These are phyloP conservation scores for Parapristionchus giblindavisi DNA, from an alignment of 2,888 invertebrate species.

Conservation along the genomic window DNA sequence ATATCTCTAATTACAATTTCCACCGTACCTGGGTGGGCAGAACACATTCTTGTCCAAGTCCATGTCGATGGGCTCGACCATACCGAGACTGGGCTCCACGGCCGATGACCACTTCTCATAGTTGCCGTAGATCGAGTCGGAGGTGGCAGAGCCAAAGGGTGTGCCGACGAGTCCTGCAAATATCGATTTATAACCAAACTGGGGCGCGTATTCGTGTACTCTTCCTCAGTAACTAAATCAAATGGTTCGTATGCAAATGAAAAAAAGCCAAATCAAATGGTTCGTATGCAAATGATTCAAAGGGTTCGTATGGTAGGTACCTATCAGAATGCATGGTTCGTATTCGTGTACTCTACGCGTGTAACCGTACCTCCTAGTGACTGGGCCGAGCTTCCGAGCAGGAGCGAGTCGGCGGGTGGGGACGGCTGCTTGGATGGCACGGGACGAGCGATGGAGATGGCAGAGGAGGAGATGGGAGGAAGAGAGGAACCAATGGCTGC, in stretches of 20 bases:
- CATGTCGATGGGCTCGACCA: constrained; percentile 48
- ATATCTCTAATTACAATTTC: constrained; percentile 7
- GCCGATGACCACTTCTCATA: constrained; percentile 92
- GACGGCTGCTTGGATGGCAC: constrained; percentile 31
- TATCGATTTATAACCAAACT: neutral
- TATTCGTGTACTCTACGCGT: no score
- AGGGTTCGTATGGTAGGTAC: no score
- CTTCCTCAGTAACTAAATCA: neutral
- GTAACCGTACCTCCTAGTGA: constrained; percentile 1
- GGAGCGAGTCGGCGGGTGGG: constrained; percentile 25
- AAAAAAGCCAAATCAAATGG: neutral
- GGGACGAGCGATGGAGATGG: constrained; percentile 7
- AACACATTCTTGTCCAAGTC: constrained; percentile 53
- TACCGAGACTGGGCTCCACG: constrained; percentile 63
- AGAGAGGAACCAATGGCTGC: constrained; percentile 8
- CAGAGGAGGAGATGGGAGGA: neutral
- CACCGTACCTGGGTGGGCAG: constrained; percentile 48
- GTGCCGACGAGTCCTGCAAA: constrained; percentile 52
- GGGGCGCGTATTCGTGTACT: constrained; percentile 35
- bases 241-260: neutral
- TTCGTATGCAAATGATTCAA: no score
- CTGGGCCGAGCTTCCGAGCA: neutral
- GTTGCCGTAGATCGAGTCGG: constrained; percentile 44
- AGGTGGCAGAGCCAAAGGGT: constrained; percentile 47
- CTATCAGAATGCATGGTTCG: no score